Conservation (phyloP, 2,888 invertebrate genomes). For the Alviniconcha strummeri region DNA sequence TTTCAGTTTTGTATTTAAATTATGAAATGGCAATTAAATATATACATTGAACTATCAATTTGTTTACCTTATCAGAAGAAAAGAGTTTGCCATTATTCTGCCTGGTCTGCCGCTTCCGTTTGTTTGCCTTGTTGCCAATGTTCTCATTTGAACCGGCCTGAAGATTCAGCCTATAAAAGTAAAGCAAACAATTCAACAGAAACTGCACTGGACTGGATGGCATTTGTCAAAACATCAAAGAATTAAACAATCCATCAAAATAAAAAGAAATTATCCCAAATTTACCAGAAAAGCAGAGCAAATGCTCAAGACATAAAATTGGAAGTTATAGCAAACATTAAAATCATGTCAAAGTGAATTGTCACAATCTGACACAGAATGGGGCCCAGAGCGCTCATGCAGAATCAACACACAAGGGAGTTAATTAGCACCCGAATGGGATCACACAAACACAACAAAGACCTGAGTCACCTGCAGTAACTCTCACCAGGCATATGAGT, state of each 20-base stretch:
- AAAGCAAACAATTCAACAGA: not conserved
- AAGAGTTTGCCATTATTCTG: not conserved
- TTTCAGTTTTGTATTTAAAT: no score
- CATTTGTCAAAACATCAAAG: no score
- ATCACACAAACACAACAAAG: no score
- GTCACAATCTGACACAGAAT: no score
- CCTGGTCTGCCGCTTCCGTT: not conserved
- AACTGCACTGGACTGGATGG: no score
- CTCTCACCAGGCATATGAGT: no score
- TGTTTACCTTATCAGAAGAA: slow-evolving; percentile 8
- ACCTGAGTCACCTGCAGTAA: no score
- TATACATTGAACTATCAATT: not conserved
- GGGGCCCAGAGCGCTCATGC: no score
- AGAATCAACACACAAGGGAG: no score
- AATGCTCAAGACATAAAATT: not conserved
- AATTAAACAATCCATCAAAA: no score
- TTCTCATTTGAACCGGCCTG: not conserved
- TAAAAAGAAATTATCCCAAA: no score
- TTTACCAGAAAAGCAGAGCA: not conserved
- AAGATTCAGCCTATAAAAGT: not conserved
- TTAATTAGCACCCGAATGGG: no score
- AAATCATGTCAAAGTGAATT: not conserved
- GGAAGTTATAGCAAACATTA: not conserved
- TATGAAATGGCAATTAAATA: not conserved
- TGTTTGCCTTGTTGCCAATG: not conserved